Base-by-base conservation (phyloP, 2,888 invertebrate species). In the Xestia rhomboidea region DNA sequence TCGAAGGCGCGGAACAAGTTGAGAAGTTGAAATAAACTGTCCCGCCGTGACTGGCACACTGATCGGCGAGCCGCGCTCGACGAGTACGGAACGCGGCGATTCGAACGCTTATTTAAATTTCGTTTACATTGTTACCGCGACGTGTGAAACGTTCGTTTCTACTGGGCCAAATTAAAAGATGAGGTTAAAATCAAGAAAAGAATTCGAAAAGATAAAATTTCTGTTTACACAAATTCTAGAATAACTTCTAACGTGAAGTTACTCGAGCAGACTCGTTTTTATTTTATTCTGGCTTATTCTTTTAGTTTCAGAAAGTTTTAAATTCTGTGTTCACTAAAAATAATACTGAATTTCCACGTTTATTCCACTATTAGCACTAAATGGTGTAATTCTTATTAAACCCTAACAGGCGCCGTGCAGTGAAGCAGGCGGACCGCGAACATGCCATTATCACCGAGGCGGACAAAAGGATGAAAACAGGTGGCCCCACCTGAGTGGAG, bases 21-120 rank as follows among this genome's bases (percentile, higher is more conserved):
- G 93, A 93, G 94, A 95, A 96, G 95, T 95, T 95, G 93, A 93
- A 95, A 96, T 95, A 96, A 96, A 96, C 96, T 95, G 96, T 95
- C 94, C 92, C 92, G 91, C 88, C 96, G 96, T 96, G 96, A 96
- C 96, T 95, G 86, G 95, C 94, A 95, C 93, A 89, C 93, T 89
- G 93, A 95, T 94, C 90, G 64, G 64, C n/a, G 71, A 78, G 77
- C 68, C 79, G 79, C 74, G 83, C 86, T 34, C 30, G 7, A 7
- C 71, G 82, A 85, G 81, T 77, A 87, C 83, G 79, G 77, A 83
- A 85, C 86, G 86, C 87, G 85, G 81, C 87, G 84, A 84, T 89
- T 88, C 87, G 85, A 86, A 89, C 88, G 86, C 85, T 89, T 89
- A 87, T 87, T 90, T 89, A 88, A 88, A 89, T 89, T 84, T 82